Conservation (phyloP, 2,888 invertebrate genomes). For the Galerucella pusilla region DNA sequence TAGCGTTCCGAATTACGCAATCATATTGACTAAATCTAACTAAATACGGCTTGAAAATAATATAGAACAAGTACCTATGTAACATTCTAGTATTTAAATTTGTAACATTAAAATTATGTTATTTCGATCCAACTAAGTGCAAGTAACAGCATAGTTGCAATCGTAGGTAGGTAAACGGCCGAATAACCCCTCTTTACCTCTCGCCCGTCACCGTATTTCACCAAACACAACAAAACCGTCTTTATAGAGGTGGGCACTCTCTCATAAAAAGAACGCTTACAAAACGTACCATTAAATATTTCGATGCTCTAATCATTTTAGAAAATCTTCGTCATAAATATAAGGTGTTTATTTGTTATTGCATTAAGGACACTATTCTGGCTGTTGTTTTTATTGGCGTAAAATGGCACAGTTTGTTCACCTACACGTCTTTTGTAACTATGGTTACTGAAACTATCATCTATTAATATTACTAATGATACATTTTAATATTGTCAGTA, state of each 20-base stretch:
- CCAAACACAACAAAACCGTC: constrained; percentile 25
- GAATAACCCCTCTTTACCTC: constrained; percentile 34
- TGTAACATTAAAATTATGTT: neutral
- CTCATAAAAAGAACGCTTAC: constrained; percentile 10
- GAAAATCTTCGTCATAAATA: too few relatives aligned
- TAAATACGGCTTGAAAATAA: neutral
- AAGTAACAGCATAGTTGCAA: constrained; percentile 35
- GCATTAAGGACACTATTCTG: too few relatives aligned
- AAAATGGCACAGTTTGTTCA: too few relatives aligned
- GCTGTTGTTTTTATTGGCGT: too few relatives aligned
- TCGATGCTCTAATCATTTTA: too few relatives aligned
- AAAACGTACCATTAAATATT: neutral
- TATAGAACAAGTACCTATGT: neutral
- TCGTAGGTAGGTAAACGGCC: constrained; percentile 46
- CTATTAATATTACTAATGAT: too few relatives aligned
- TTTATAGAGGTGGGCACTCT: constrained; percentile 5
- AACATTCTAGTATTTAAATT: constrained; percentile 13
- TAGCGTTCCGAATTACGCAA: constrained; percentile 2
- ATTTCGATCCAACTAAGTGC: constrained; percentile 35
- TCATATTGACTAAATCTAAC: neutral
- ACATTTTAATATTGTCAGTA: too few relatives aligned
- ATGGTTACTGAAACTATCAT: too few relatives aligned
- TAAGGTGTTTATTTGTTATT: too few relatives aligned
- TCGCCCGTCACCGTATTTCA: constrained; percentile 17
- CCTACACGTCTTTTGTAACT: too few relatives aligned